Base-by-base conservation (phyloP, 2,888 invertebrate species). In the Colostygia pectinataria region DNA sequence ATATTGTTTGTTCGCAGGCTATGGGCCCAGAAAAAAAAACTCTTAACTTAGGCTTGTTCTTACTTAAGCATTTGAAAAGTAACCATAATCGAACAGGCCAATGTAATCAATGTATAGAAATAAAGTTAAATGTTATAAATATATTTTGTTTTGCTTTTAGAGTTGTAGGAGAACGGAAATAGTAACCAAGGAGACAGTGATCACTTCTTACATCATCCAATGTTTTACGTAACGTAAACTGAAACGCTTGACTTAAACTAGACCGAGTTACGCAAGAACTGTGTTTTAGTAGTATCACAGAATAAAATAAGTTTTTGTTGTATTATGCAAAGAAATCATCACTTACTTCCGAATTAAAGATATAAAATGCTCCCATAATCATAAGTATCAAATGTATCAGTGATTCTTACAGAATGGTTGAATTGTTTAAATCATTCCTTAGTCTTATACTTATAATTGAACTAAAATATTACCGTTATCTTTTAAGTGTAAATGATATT, bases 341-440 rank as follows among this genome's bases (percentile, higher is more conserved):
- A 20, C 10, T 20, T 5, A 10, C 23, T 34, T 8, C 12, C 8
- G 12, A n/a, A n/a, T n/a, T n/a, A n/a, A n/a, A n/a, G n/a, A n/a
- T n/a, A n/a, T n/a, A n/a, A n/a, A n/a, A n/a, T n/a, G n/a, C n/a
- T n/a, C n/a, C n/a, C n/a, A n/a, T n/a, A n/a, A n/a, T n/a, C n/a
- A n/a, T n/a, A n/a, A n/a, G n/a, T n/a, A n/a, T n/a, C n/a, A n/a
- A n/a, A n/a, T n/a, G n/a, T n/a, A n/a, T n/a, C n/a, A n/a, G n/a
- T n/a, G n/a, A n/a, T n/a, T n/a, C n/a, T n/a, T n/a, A n/a, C n/a
- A 24, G 12, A 27, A 31, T 37, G 24, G 15, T 38, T 52, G n/a
- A 43, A 24, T 36, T 39, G 38, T 25, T 45, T 1, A 46, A 44
- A 54, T 55, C 58, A 58, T 60, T 60, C 60, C 60, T 52, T 34